Percentiles rank a stretch among this genome's conserved stretches.
These are phyloP conservation scores for Megalops atlanticus DNA, from an alignment of 2,113 vertebrate genomes.

Conservation along the genomic window DNA sequence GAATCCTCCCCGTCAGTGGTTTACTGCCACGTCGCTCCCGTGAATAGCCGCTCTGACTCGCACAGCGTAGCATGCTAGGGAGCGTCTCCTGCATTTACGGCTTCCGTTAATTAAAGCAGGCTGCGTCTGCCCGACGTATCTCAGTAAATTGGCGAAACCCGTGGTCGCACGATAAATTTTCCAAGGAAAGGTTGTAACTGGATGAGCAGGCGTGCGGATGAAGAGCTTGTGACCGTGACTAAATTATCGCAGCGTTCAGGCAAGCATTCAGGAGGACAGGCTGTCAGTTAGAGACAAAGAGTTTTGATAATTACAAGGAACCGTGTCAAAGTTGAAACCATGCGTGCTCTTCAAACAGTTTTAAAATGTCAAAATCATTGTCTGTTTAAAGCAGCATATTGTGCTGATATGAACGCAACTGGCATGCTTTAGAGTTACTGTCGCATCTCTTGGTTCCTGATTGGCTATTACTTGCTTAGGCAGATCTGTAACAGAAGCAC, in stretches of 20 bases:
- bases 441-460: neutral
- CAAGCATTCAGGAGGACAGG: neutral
- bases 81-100: constrained; percentile 4
- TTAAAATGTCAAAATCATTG: too few relatives aligned
- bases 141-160: neutral
- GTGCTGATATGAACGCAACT: too few relatives aligned
- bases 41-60: too few relatives aligned
- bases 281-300: too few relatives aligned
- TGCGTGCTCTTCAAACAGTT: too few relatives aligned
- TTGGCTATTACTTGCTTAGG: constrained; percentile 27
- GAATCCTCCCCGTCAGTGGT: neutral
- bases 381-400: too few relatives aligned
- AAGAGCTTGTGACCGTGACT: neutral
- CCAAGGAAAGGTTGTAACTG: constrained; percentile 12
- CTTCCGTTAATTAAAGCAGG: constrained; percentile 8
- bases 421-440: neutral
- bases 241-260: neutral
- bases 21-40: neutral
- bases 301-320: too few relatives aligned
- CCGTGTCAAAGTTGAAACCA: too few relatives aligned
- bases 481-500: neutral
- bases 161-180: neutral
- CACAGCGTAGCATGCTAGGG: neutral
- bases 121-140: neutral
- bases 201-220: constrained; percentile 1